Evolutionary conservation across 2,797 vertebrate species (phyloP), one percentile per base, ranked within the genome.

Genomic region (Harpagifer antarcticus): DNA sequence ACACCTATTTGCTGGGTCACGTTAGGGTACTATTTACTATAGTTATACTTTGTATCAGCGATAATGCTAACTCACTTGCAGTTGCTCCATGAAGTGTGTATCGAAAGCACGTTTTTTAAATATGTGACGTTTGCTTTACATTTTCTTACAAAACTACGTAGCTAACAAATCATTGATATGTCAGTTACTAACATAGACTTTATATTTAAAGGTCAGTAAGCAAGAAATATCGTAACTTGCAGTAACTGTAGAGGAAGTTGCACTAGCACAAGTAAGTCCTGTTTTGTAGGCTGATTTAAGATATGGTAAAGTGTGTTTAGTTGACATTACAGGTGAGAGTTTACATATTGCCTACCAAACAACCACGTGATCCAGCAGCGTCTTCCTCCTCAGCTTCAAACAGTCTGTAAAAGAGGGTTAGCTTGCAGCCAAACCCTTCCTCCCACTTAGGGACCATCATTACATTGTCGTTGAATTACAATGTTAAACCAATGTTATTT

Each of bases 91-190:
- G 2, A 33, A 48, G 45, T 55, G 9, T 11, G 3, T 57, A 10
- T 23, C 23, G 33, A n/a, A 76, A 58, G 15, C 37, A 7, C 42
- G 27, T 65, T 61, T 57, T 20, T 5, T 7, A n/a, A 7, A 5
- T 16, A 12, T 62, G 20, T 47, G 27, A 37, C 11, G n/a, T 67
- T 76, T 10, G 15, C 11, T 16, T 67, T 76, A 15, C 15, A 31
- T 37, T 37, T 15, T 20, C 12, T 40, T 50, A 50, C 2, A 0
- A 3, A 14, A 9, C 33, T 27, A 5, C 27, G 27, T 14, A 14
- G 33, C n/a, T 42, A 15, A 6, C 9, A 53, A 16, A 16, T 9
- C n/a, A 3, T 53, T 9, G 6, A 47, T 37, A 7, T 27, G 27
- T 27, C 27, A 27, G 27, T 27, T 3, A 27, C 3, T 27, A 27